Base-by-base conservation (phyloP, 2,888 invertebrate genomes). In the Himalopsyche tibetana region DNA sequence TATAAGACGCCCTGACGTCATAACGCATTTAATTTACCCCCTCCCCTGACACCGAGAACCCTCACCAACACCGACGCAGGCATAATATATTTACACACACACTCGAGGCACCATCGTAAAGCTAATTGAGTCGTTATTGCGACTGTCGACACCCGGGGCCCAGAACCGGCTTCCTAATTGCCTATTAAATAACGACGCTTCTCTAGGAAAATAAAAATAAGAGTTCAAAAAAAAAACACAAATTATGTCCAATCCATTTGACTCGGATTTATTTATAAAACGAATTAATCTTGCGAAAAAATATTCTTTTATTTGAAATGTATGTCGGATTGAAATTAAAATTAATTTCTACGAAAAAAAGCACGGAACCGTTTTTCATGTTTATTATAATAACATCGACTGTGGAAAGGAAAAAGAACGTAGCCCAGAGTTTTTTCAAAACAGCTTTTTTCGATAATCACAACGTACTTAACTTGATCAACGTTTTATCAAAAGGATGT, bases 111-210 rank as follows among this genome's bases (percentile, higher is more conserved):
- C 80, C 84, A 51, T 85, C 85, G 85, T 85, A 85, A 82, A 85
- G 82, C 85, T 85, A 85, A 85, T 85, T 85, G 85, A 85, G 85
- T 82, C 82, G 82, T 85, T 85, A 85, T 69, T 82, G 82, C 82
- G 85, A 85, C 85, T 85, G 85, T 79, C 74, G 82, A 79, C 84
- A 82, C 79, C 85, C 82, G 82, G 85, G 85, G 85, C 79, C 85
- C 55, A 80, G 36, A 74, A 36, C 79, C 19, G 80, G 80, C 63
- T 56, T 84, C 69, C 82, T 82, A 85, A 85, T 85, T 85, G 82
- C 82, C 85, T 82, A 85, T 85, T 85, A 85, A 85, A 85, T 63
- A 9, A 19, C 63, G 63, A 28, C 28, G 63, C 63, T 63, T 51
- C 63, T n/a, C 63, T 9, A 9, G 63, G 19, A 63, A 63, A 63